These are phyloP conservation scores for Malurus elegans DNA, from an alignment of 2,113 vertebrate genomes.

Conservation along the genomic window DNA sequence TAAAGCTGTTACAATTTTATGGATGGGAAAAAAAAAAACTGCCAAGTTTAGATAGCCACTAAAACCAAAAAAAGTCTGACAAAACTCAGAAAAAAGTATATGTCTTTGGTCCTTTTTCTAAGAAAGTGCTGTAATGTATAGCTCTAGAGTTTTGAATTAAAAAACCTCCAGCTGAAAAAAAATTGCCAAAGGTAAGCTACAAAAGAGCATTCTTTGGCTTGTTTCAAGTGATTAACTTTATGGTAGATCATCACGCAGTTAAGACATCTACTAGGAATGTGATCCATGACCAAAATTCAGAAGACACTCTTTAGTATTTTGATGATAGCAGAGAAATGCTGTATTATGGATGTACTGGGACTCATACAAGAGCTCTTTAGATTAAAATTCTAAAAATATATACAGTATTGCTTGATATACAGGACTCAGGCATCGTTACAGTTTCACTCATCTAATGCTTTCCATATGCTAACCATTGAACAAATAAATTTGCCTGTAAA, in stretches of 20 bases:
- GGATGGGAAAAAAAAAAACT: neutral
- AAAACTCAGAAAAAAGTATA: neutral
- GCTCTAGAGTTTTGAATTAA: neutral
- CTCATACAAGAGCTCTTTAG: neutral
- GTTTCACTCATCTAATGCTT: neutral
- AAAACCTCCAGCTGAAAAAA: neutral
- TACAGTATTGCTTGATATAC: neutral
- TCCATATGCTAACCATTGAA: neutral
- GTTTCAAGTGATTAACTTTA: neutral
- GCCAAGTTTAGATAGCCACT: neutral
- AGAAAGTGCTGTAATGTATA: fast-evolving
- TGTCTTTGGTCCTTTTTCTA: neutral
- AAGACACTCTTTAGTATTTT: neutral
- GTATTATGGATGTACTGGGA: neutral
- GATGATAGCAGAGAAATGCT: neutral
- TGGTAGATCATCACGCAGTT: neutral
- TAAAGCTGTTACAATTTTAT: neutral
- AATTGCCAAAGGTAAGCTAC: neutral
- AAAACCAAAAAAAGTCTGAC: neutral
- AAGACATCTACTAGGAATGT: neutral
- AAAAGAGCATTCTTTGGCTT: neutral
- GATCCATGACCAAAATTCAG: neutral
- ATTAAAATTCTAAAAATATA: slow-evolving; percentile 10
- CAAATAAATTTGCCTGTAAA: neutral
- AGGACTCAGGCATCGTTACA: neutral